Evolutionary conservation across 37 sponge, comb jelly and placozoan genomes (phyloP), one percentile per base, ranked within the genome.

Genomic region (Oopsacas minuta): DNA sequence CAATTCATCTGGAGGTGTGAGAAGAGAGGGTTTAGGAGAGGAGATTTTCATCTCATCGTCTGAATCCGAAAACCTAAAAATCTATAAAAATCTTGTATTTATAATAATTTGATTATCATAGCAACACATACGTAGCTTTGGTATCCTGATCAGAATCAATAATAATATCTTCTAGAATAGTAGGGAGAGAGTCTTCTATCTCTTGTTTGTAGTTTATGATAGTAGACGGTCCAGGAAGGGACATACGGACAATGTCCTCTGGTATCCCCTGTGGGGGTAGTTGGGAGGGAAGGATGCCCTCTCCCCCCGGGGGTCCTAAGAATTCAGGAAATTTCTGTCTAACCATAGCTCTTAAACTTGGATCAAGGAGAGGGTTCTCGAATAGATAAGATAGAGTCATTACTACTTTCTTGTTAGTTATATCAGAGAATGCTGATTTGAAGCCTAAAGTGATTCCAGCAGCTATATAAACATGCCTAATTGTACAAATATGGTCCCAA

Each of bases 291-390:
- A n/a, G n/a, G n/a, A n/a, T n/a, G 1, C 75, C 75, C 75, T 61
- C 75, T 3, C 52, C 52, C 17, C 37, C 37, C 37, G 37, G 69
- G 37, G 75, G 49, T 28, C 51, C 39, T 39, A 38, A 86, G 39
- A 91, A 90, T 23, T 88, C 91, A 23, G 91, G 90, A 39, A 94
- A 90, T 3, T 86, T 90, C 42, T 81, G 49, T 38, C 39, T 83
- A 1, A 94, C 36, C 17, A 88, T 82, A 23, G 37, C 37, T 36
- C 52, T 82, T 85, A 95, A 81, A 15, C 89, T 90, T 17, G 85
- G 83, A 39, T 91, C 91, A 25, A 95, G 81, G n/a, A 82, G 84
- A 20, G 86, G 52, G 81, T 90, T 95, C 84, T 89, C 88, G 88
- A 95, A 90, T 12, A 95, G 82, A n/a, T 86, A 85, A 0, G 88